phyloP scores from a whole-genome alignment of 2,113 vertebrate genomes.

The Scartelaos histophorus region DNA sequence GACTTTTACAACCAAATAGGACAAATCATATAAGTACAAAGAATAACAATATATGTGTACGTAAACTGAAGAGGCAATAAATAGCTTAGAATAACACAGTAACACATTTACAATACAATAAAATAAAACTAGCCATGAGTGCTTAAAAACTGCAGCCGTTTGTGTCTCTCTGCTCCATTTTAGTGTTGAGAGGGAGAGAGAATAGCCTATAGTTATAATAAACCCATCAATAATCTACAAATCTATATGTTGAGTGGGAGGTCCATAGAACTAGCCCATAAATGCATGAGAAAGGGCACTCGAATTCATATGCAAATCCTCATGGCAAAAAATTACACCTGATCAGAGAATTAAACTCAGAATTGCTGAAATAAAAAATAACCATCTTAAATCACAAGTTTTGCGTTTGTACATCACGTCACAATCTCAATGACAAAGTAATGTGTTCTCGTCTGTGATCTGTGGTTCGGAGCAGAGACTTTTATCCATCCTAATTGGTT shows the following conservation, averaged over 20 bases:
- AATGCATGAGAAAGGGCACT: background rate
- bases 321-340: background rate
- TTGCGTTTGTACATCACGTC: background rate
- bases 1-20: background rate
- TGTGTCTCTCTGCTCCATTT: too few relatives aligned
- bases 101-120: background rate
- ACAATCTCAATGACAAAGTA: conserved; percentile 43
- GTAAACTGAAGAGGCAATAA: too few relatives aligned
- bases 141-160: too few relatives aligned
- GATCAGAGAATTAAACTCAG: background rate
- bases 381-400: background rate
- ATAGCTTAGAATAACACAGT: background rate
- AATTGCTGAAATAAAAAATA: background rate
- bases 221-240: background rate
- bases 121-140: too few relatives aligned
- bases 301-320: background rate
- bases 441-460: conserved; percentile 50
- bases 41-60: too few relatives aligned
- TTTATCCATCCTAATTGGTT: conserved; percentile 73
- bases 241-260: background rate
- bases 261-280: background rate
- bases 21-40: background rate
- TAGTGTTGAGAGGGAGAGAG: too few relatives aligned
- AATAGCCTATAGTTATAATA: too few relatives aligned
- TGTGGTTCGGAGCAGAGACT: conserved; percentile 38